A percentile compares a stretch with the other conserved stretches of the same genome.
Conservation (phyloP, 2,888 invertebrate species). For the Cataglyphis rosenhaueri region DNA sequence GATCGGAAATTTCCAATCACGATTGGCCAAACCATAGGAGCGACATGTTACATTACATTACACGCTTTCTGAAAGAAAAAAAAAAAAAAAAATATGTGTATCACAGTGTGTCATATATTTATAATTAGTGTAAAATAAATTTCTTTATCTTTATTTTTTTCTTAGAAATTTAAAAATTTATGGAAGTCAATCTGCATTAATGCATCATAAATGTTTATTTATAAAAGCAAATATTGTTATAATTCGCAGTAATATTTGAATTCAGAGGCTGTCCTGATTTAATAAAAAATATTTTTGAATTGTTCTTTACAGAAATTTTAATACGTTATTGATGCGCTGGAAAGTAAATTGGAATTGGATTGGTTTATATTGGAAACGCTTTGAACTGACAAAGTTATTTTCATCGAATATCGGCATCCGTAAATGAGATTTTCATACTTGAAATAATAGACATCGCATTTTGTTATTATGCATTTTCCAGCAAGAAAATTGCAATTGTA, state of each 20-base stretch:
- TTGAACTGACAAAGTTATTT: slow-evolving; percentile 32
- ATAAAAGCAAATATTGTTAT: background rate
- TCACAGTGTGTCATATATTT: background rate
- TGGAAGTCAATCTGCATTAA: no score
- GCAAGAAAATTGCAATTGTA: background rate
- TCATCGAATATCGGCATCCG: slow-evolving; percentile 12
- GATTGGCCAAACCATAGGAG: background rate
- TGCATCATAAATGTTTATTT: background rate
- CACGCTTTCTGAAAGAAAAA: background rate
- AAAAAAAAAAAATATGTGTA: background rate
- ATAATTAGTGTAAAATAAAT: background rate
- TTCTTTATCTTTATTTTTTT: background rate
- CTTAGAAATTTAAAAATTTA: background rate
- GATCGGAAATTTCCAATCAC: slow-evolving; percentile 37
- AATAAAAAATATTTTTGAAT: background rate
- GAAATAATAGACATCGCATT: slow-evolving; percentile 21
- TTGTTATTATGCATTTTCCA: slow-evolving; percentile 18
- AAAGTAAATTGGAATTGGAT: slow-evolving; percentile 38
- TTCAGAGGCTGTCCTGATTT: background rate
- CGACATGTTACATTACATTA: slow-evolving; percentile 1
- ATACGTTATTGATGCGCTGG: slow-evolving; percentile 1
- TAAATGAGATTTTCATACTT: slow-evolving; percentile 34
- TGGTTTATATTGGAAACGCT: slow-evolving; percentile 26
- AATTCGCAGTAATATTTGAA: background rate
- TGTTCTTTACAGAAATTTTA: background rate